Conservation (phyloP, 2,113 vertebrate species). For the Merops nubicus region DNA sequence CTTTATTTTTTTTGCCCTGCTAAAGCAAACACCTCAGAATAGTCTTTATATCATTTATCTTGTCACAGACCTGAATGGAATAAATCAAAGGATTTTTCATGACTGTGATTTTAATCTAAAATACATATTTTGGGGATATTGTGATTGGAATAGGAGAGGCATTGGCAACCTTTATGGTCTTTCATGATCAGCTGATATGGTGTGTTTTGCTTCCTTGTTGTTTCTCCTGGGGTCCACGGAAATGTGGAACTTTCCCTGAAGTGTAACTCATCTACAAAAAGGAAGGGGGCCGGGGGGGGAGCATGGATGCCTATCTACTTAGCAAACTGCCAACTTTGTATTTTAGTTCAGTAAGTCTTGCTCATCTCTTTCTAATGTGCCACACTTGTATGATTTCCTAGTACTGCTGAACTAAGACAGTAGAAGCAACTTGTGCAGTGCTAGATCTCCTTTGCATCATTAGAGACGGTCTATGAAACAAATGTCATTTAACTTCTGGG, state of each 20-base stretch:
- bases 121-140: background rate
- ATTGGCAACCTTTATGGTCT: background rate
- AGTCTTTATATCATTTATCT: background rate
- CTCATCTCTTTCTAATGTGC: constrained; percentile 19
- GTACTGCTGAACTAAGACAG: constrained; percentile 49
- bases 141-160: background rate
- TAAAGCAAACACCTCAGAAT: background rate
- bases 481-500: constrained; percentile 63
- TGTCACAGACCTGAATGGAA: background rate
- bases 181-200: background rate
- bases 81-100: background rate
- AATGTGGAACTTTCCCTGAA: background rate
- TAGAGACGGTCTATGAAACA: constrained; percentile 60
- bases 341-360: constrained; percentile 27
- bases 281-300: too few relatives aligned
- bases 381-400: background rate
- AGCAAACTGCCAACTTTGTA: background rate
- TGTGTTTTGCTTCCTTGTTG: background rate
- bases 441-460: constrained; percentile 35
- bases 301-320: too few relatives aligned
- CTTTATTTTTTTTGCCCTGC: background rate
- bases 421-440: background rate
- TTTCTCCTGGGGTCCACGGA: rapidly evolving
- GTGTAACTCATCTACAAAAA: background rate
- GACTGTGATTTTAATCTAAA: background rate